These are phyloP conservation scores for Hestina assimilis DNA, from an alignment of 1,140 invertebrate genomes.

Conservation along the genomic window DNA sequence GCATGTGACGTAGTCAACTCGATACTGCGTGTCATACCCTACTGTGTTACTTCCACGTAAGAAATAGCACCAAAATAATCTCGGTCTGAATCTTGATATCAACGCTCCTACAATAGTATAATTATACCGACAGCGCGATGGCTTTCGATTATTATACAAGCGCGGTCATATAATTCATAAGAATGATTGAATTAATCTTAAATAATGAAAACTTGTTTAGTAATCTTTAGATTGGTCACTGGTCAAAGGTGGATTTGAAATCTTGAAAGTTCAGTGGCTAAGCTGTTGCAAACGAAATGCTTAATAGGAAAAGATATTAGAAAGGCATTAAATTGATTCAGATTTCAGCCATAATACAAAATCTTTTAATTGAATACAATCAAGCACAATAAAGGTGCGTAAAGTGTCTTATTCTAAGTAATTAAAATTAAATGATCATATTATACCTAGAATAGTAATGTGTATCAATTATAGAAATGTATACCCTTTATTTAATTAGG, in stretches of 20 bases:
- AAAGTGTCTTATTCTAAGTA: slow-evolving; percentile 12
- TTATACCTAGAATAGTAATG: neutral
- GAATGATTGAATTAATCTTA: too few species aligned
- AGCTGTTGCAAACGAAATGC: too few species aligned
- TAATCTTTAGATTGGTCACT: too few species aligned
- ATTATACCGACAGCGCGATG: too few species aligned
- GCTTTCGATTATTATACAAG: too few species aligned
- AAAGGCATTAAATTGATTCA: too few species aligned
- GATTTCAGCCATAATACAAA: slow-evolving; percentile 5
- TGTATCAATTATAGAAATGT: neutral
- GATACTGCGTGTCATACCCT: slow-evolving; percentile 61
- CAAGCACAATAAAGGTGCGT: slow-evolving; percentile 12
- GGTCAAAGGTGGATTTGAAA: too few species aligned
- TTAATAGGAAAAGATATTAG: too few species aligned
- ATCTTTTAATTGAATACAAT: neutral
- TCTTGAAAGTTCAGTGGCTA: too few species aligned
- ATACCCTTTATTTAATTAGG: neutral
- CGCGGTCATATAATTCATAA: too few species aligned
- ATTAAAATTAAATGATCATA: slow-evolving; percentile 2
- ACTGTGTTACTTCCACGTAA: slow-evolving; percentile 48
- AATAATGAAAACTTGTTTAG: too few species aligned
- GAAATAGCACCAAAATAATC: neutral
- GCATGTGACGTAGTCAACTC: slow-evolving; percentile 57
- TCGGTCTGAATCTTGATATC: neutral
- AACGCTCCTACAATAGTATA: too few species aligned